Base-by-base conservation (phyloP, 2,797 vertebrate genomes). In the Rhinogobio ventralis region DNA sequence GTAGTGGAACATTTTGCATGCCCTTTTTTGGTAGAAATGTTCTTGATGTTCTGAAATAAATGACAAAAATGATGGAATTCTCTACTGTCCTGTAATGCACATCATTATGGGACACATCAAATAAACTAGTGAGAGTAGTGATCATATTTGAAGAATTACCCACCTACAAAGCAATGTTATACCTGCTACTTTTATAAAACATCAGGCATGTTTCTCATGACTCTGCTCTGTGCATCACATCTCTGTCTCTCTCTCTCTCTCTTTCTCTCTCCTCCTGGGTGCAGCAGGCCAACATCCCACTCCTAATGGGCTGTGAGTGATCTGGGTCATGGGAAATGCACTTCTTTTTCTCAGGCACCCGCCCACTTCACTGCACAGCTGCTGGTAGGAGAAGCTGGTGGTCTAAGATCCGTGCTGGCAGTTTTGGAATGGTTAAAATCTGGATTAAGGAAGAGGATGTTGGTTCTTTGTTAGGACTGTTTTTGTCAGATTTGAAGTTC, bases 221-320 rank as follows among this genome's bases (percentile, higher is more conserved):
- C 39, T 62, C 39, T 45, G 75, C 46, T 69, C 33, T 49, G 17
- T 20, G 75, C 15, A 78, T 82, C 11, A 64, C 57, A 36, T 28
- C 62, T 46, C 69, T 51, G 15, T 51, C 49, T 7, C 49, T 51
- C 49, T 51, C 49, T 51, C 49, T 42, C 57, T 13, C n/a, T 53
- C 17, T 45, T 42, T 78, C 45, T 49, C 19, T 30, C 64, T 42
- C 71, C 81, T 81, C 46, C 23, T 28, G 69, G 39, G 69, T 39
- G 28, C 68, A n/a, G 46, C 51, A 39, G 62, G 53, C 73, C 46
- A 72, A 49, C 75, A 51, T 82, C 86, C 82, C 82, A 85, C 86
- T 83, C 84, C 86, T 94, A 91, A 93, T 89, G 86, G 79, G 91
- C 90, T 87, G 88, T 93, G 93, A 94, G 90, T 85, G 90, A 94